These are phyloP conservation scores for Tadarida brasiliensis DNA, from an alignment of 2,797 vertebrate species.

Conservation along the genomic window DNA sequence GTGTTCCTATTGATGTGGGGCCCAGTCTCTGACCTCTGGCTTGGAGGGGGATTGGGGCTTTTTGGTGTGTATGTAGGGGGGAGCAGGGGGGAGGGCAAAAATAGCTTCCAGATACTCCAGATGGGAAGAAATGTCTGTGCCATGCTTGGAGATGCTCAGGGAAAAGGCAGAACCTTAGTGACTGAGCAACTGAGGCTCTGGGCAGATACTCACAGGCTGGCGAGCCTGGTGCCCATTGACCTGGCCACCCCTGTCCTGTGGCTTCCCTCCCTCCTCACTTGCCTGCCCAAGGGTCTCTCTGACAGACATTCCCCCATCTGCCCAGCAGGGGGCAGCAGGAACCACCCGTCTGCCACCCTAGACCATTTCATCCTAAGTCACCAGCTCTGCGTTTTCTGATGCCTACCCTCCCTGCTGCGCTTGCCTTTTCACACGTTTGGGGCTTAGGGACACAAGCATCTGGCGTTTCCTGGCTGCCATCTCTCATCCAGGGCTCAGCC, in stretches of 20 bases:
- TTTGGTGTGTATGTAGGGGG: not conserved
- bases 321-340: slow-evolving; percentile 71
- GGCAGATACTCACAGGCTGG: not conserved
- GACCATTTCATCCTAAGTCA: not conserved
- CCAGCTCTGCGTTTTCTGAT: not conserved
- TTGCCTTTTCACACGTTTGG: not conserved
- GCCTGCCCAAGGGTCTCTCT: not conserved
- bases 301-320: not conserved
- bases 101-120: not conserved
- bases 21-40: not conserved
- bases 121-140: not conserved
- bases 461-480: not conserved
- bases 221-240: not conserved
- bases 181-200: accelerated
- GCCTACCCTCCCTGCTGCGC: not conserved
- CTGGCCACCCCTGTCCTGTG: accelerated
- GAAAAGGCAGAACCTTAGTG: not conserved
- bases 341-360: not conserved
- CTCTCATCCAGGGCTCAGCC: not conserved
- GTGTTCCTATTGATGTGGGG: no score
- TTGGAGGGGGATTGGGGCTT: not conserved
- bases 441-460: not conserved
- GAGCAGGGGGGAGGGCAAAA: not conserved
- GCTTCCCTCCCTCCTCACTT: accelerated
- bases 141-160: not conserved